Conservation (phyloP, 2,888 invertebrate genomes). For the Phaedon cochleariae region DNA sequence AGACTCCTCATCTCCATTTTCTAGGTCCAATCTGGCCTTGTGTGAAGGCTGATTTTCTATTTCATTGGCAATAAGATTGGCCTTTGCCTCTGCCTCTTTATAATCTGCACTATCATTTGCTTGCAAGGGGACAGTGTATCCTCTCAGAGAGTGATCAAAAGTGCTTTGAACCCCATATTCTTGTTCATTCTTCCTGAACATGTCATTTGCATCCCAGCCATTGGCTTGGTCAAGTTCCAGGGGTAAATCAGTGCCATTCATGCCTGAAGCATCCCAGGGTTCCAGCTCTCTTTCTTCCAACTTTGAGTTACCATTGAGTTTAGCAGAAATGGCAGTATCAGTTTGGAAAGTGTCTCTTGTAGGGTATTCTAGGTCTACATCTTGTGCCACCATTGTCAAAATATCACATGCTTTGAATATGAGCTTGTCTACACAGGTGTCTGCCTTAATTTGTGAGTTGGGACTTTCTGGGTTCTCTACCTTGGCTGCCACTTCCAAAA, state of each 20-base stretch:
- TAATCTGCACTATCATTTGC: constrained; percentile 88
- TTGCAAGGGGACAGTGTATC: constrained; percentile 90
- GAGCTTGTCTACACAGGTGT: constrained; percentile 78
- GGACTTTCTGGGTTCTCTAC: constrained; percentile 71
- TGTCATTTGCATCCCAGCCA: constrained; percentile 97
- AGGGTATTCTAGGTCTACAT: constrained; percentile 90
- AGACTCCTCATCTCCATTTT: constrained; percentile 93
- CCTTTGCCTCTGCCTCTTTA: constrained; percentile 82
- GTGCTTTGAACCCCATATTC: constrained; percentile 90
- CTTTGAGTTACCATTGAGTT: constrained; percentile 64
- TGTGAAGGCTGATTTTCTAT: constrained; percentile 87
- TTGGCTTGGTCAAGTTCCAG: constrained; percentile 83
- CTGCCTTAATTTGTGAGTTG: constrained; percentile 67
- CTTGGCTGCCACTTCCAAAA: constrained; percentile 87
- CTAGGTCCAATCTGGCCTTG: constrained; percentile 82
- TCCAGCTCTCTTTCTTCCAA: constrained; percentile 84
- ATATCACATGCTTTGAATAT: constrained; percentile 88
- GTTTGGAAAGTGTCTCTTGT: constrained; percentile 89
- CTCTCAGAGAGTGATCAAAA: constrained; percentile 89
- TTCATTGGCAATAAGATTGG: constrained; percentile 89
- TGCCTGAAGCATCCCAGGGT: constrained; percentile 80
- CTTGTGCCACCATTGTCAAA: constrained; percentile 81
- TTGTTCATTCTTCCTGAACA: constrained; percentile 94
- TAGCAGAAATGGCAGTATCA: constrained; percentile 84
- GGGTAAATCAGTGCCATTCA: constrained; percentile 69